Evolutionary conservation across 2,797 vertebrate species (phyloP).

Genomic region (Neoniphon sammara): DNA sequence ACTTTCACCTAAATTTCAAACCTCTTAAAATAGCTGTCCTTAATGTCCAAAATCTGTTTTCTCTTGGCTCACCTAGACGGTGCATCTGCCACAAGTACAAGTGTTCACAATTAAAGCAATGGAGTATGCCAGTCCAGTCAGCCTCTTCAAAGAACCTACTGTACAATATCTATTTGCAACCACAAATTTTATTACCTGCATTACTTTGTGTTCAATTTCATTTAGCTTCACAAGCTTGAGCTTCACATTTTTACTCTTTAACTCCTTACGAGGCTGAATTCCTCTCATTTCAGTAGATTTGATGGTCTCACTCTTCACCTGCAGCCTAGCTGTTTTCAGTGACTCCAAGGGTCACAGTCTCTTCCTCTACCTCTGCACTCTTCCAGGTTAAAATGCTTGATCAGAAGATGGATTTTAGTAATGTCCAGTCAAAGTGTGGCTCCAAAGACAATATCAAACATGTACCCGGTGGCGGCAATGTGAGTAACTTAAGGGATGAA

Average conservation of each 20-base stretch:
- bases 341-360: slow-evolving; percentile 32
- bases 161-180: not conserved
- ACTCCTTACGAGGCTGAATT: not conserved
- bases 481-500: slow-evolving; percentile 84
- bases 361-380: slow-evolving; percentile 42
- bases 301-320: slow-evolving; percentile 3
- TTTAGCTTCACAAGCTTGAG: not conserved
- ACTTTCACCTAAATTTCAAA: slow-evolving; percentile 7
- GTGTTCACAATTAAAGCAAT: not conserved
- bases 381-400: slow-evolving; percentile 89
- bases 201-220: not conserved
- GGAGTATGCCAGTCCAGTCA: no score
- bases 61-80: not conserved
- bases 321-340: slow-evolving; percentile 4
- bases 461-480: slow-evolving; percentile 91
- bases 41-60: not conserved
- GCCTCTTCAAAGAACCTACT: not conserved
- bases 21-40: not conserved
- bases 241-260: not conserved
- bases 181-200: not conserved
- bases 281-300: not conserved
- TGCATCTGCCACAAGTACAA: not conserved
- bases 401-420: slow-evolving; percentile 93
- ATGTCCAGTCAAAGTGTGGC: slow-evolving; percentile 92
- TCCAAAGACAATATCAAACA: slow-evolving; percentile 95